These are phyloP conservation scores for Mizuhopecten yessoensis DNA, from an alignment of 1,140 invertebrate genomes.

Conservation along the genomic window DNA sequence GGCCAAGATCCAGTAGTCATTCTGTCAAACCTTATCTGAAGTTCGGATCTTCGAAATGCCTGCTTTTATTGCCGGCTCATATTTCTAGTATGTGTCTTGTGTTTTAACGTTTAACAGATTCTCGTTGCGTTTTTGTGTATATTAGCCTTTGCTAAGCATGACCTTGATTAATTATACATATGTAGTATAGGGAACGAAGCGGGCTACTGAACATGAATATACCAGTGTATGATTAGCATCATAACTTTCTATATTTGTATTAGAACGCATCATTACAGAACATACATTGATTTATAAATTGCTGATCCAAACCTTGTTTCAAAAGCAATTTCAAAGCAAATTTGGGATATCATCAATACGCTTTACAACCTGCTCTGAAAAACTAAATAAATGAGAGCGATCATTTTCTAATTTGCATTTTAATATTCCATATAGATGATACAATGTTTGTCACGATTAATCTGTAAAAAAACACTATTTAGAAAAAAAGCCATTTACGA, in stretches of 20 bases:
- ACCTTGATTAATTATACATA: slow-evolving; percentile 35
- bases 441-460: too few relatives aligned
- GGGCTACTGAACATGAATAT: background rate
- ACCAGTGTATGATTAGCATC: background rate
- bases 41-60: slow-evolving; percentile 37
- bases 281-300: background rate
- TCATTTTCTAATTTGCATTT: too few relatives aligned
- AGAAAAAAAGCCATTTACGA: too few relatives aligned
- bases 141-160: background rate
- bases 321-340: too few relatives aligned
- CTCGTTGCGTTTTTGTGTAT: background rate
- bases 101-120: slow-evolving; percentile 26
- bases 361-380: too few relatives aligned
- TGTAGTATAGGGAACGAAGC: background rate
- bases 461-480: too few relatives aligned
- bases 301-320: background rate
- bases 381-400: too few relatives aligned
- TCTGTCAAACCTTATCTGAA: slow-evolving; percentile 10
- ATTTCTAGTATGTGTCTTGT: slow-evolving; percentile 21
- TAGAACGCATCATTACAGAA: background rate
- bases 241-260: background rate
- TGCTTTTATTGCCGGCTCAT: slow-evolving; percentile 32
- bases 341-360: too few relatives aligned
- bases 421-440: too few relatives aligned
- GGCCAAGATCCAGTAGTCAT: slow-evolving; percentile 1